Conservation (phyloP, 1,140 invertebrate genomes). For the Lycorma delicatula region DNA sequence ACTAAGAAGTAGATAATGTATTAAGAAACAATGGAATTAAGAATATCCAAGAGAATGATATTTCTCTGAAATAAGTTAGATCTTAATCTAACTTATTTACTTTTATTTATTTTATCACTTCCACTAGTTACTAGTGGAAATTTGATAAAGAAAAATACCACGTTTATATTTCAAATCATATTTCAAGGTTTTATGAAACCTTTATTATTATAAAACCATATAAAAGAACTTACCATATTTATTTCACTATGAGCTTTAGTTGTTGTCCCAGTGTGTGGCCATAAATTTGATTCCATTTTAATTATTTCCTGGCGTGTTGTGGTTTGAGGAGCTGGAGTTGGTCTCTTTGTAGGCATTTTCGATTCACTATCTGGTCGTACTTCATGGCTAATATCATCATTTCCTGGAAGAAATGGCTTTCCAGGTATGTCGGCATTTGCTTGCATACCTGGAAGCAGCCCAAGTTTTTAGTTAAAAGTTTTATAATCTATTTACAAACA, state of each 20-base stretch:
- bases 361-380: slow-evolving; percentile 16
- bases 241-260: slow-evolving; percentile 22
- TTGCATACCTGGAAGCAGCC: slow-evolving; percentile 10
- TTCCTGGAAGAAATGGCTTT: slow-evolving; percentile 34
- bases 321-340: background rate
- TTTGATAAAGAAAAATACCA: too few species aligned
- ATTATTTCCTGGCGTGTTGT: slow-evolving; percentile 6
- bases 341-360: slow-evolving; percentile 5
- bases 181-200: background rate
- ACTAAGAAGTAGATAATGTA: too few species aligned
- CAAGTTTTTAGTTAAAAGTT: background rate
- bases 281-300: slow-evolving; percentile 23
- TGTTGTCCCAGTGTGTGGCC: slow-evolving; percentile 27
- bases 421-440: slow-evolving; percentile 21
- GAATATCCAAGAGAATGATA: too few species aligned
- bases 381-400: slow-evolving; percentile 54
- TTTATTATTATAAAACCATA: background rate
- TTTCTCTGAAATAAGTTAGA: too few species aligned
- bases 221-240: too few species aligned
- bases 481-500: background rate
- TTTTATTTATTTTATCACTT: too few species aligned
- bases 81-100: too few species aligned
- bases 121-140: too few species aligned
- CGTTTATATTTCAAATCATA: background rate
- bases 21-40: too few species aligned